Evolutionary conservation across 2,113 vertebrate genomes (phyloP), one percentile per base, ranked within the genome.

Genomic region (Psilopogon haemacephalus): DNA sequence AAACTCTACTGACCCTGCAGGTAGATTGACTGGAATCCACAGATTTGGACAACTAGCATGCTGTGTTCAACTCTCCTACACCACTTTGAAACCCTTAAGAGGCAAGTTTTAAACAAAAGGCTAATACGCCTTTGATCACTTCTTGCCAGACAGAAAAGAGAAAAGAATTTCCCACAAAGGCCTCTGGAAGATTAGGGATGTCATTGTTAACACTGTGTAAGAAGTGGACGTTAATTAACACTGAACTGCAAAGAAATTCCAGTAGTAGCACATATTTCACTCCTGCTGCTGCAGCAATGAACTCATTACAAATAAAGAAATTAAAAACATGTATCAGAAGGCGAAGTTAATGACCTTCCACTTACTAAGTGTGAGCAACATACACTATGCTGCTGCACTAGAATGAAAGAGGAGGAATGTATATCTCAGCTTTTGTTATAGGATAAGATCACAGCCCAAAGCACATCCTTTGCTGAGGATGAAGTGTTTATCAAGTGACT

Each of bases 211-310:
- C 4, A 2, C 26, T 68, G 87, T 48, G 65, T 19, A 33, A 93
- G 81, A 52, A 95, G 80, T 86, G 65, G 94, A 92, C 90, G 85
- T 84, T 97, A 97, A 97, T 97, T 95, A 95, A 93, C 21, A 73
- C 65, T 74, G 83, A 94, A 86, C 68, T 87, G 62, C 91, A 96
- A 90, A 88, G 79, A 88, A 94, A 94, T 95, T 96, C 87, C 50
- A 46, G 83, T 56, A 78, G 81, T 90, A 84, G 67, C 69, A 56
- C 59, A 91, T 94, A 97, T 95, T 93, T 95, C 87, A 91, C 44
- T 92, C 79, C 72, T 71, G 65, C 69, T 7, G 7, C 46, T 81
- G 64, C 76, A 92, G 78, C 90, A 81, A 54, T 58, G 76, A 95
- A 91, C 86, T 97, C 86, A 83, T 95, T 90, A 94, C 63, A 81